phyloP scores from a whole-genome alignment of 2,113 vertebrate species.

The Callospermophilus lateralis region DNA sequence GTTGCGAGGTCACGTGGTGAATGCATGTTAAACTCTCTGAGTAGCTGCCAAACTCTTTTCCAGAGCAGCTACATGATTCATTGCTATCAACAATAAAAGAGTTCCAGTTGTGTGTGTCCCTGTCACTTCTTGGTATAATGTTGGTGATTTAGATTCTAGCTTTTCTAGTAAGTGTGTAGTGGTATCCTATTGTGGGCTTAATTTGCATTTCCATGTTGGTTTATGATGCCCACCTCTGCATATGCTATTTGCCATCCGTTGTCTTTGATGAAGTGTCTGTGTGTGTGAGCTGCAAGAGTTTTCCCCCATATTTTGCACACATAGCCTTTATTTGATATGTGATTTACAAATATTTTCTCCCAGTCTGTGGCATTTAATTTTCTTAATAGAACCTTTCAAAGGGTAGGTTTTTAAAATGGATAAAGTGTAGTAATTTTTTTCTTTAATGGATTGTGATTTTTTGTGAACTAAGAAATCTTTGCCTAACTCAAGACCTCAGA shows the following conservation, averaged over 20 bases:
- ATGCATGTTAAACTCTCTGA: not conserved
- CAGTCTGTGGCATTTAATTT: not conserved
- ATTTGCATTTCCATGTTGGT: not conserved
- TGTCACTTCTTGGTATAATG: not conserved
- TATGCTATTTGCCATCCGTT: not conserved
- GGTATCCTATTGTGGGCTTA: not conserved
- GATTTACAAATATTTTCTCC: conserved; percentile 29
- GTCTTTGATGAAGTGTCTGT: not conserved
- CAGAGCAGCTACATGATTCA: not conserved
- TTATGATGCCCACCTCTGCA: not conserved
- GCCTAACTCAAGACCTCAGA: not conserved
- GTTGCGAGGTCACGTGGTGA: not conserved
- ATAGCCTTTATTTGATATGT: not conserved
- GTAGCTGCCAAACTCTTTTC: not conserved
- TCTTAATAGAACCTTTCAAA: conserved; percentile 1
- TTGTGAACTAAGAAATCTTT: conserved; percentile 28
- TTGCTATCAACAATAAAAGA: not conserved
- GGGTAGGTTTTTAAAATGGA: not conserved
- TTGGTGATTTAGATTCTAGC: not conserved
- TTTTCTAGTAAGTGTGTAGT: not conserved
- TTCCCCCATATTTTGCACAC: not conserved
- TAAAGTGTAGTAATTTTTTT: not conserved
- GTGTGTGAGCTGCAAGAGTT: not conserved
- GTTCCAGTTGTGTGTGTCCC: not conserved
- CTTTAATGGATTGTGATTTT: not conserved